These are phyloP conservation scores for Catalaphyllia jardinei DNA, from an alignment of 64 coral and sea anemone genomes.

Conservation along the genomic window DNA sequence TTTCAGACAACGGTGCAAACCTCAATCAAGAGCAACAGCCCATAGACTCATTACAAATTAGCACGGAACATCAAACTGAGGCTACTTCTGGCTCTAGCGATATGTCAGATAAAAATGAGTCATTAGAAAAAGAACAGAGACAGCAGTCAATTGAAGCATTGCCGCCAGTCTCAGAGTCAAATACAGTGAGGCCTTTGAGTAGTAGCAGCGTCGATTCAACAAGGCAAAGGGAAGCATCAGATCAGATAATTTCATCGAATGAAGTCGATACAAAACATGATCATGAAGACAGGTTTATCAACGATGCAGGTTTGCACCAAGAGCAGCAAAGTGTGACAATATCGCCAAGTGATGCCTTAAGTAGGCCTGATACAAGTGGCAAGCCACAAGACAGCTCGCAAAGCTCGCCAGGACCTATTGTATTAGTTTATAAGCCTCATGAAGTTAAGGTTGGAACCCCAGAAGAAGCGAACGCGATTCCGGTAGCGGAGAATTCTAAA, in stretches of 20 bases:
- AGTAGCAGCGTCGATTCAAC: no score
- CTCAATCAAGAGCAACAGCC: not conserved
- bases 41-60: not conserved
- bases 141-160: not conserved
- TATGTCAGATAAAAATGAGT: not conserved
- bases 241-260: not conserved
- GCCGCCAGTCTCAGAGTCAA: not conserved
- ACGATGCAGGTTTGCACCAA: not conserved
- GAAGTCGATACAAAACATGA: not conserved
- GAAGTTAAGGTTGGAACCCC: constrained; percentile 1
- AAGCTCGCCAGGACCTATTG: not conserved
- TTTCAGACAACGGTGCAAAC: not conserved
- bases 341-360: not conserved
- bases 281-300: not conserved
- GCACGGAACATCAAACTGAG: not conserved
- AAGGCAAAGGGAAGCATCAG: not conserved
- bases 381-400: no score
- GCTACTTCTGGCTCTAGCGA: not conserved
- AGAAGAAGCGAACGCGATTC: not conserved
- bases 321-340: not conserved
- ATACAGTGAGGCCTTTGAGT: not conserved
- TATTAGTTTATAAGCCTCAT: no score
- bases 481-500: not conserved
- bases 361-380: not conserved
- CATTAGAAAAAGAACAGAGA: not conserved